Base-by-base conservation (phyloP, 2,113 vertebrate species). In the Eptatretus burgeri region DNA sequence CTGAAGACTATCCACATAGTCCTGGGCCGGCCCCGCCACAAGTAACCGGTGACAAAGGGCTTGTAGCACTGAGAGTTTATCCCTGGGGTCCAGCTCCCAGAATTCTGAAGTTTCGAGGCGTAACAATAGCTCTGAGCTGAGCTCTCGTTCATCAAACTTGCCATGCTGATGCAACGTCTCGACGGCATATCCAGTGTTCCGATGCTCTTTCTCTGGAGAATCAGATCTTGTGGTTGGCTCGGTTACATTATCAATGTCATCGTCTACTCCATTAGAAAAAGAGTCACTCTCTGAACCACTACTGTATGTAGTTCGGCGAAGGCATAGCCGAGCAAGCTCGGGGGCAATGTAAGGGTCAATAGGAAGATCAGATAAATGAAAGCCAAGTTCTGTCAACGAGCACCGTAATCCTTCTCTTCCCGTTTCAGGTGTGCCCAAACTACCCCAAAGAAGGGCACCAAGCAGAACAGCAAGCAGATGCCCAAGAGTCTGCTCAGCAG, bases 11-110 rank as follows among this genome's bases (percentile, higher is more conserved):
- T 96, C 88, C 56, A 98, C 81, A 0, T 98, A 84, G 68, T 98
- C 89, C 70, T 89, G 86, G 64, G 93, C 82, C 0, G 89, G 94
- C 69, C 94, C 95, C 0, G 89, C 94, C 89, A 94, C 89, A 1
- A 98, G 80, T 52, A 96, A 94, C 18, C 91, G 81, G 73, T 98
- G 86, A 69, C 83, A 94, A 16, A 96, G 77, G 0, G 85, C 86
- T 13, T 81, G 77, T 12, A 96, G 75, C 66, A 96, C 79, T 69
- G 11, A 76, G 13, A 88, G 72, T 69, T 98, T 98, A 74, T 98
- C 91, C 52, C 82, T 80, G 0, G 84, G 77, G 5, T 75, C 76
- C 63, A 98, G 71, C 68, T 98, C 91, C 65, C 93, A 95, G 67
- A 94, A 87, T 68, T 98, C 89, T 0, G 79, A 72, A 0, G 82